phyloP scores from a whole-genome alignment of 2,797 vertebrate species.

The Sarcoramphus papa region DNA sequence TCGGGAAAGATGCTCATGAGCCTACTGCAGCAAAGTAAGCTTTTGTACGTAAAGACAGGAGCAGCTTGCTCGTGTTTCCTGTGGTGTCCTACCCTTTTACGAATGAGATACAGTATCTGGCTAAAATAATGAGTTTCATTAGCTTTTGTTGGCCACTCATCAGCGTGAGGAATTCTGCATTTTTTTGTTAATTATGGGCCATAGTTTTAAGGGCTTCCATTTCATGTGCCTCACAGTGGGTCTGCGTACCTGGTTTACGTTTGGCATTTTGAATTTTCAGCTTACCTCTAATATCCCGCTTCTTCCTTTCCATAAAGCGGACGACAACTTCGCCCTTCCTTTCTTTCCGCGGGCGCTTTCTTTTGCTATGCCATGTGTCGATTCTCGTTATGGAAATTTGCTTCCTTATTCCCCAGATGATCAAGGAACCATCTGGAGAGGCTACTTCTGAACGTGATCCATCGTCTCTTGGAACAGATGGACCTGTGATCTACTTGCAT shows the following conservation, averaged over 20 bases:
- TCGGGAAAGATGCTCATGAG: neutral
- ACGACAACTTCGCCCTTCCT: neutral
- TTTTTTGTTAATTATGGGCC: neutral
- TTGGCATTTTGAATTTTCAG: neutral
- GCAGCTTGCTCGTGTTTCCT: neutral
- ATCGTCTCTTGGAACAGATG: neutral
- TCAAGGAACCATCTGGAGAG: constrained; percentile 51
- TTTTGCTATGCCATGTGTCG: neutral
- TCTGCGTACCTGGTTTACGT: neutral
- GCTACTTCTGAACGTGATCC: constrained; percentile 11
- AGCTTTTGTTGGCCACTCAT: neutral
- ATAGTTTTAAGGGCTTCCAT: neutral
- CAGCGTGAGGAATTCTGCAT: neutral
- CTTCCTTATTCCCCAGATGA: constrained; percentile 35
- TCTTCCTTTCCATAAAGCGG: neutral
- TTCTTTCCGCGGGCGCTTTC: neutral
- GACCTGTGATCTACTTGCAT: neutral
- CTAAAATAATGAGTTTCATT: neutral
- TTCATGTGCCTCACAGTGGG: neutral
- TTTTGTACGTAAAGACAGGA: neutral
- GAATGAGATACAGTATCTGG: neutral
- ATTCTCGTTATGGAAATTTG: neutral
- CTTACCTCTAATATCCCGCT: neutral
- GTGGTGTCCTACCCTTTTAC: neutral
- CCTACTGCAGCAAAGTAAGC: neutral